phyloP scores from a whole-genome alignment of 2,113 vertebrate genomes.

The Pedionomus torquatus region DNA sequence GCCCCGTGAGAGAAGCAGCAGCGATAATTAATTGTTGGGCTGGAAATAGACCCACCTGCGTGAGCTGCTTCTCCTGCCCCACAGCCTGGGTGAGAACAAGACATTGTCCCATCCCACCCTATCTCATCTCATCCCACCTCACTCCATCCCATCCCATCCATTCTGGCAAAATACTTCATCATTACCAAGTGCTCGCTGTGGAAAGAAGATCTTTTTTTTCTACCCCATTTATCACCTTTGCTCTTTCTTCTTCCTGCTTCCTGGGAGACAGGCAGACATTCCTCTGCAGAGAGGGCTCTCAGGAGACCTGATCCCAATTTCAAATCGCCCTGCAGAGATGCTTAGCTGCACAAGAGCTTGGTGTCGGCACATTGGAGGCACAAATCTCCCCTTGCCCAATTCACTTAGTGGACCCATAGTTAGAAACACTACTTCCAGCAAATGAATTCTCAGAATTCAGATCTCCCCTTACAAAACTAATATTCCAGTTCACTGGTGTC shows the following conservation, averaged over 20 bases:
- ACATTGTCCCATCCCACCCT: fast-evolving
- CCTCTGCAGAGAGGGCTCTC: neutral
- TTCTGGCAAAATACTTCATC: neutral
- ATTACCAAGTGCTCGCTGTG: neutral
- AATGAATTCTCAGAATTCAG: constrained; percentile 20
- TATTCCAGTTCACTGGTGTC: constrained; percentile 47
- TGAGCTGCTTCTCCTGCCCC: neutral
- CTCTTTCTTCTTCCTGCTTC: neutral
- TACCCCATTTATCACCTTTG: neutral
- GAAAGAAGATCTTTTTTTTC: neutral
- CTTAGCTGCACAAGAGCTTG: fast-evolving
- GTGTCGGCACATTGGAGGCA: neutral
- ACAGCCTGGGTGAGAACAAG: fast-evolving
- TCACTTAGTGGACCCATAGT: neutral
- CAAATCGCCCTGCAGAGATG: neutral
- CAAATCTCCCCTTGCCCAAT: neutral
- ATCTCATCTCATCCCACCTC: neutral
- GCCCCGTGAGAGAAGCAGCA: neutral
- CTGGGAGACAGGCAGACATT: neutral
- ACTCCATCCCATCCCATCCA: too few relatives aligned
- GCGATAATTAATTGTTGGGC: neutral
- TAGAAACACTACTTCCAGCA: constrained; percentile 14
- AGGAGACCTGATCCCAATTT: neutral
- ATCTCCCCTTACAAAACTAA: constrained; percentile 28
- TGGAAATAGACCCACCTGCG: neutral